A percentile compares a stretch with the other conserved stretches of the same genome.
phyloP scores from a whole-genome alignment of 2,113 vertebrate species.

The Pelecanoides urinatrix region DNA sequence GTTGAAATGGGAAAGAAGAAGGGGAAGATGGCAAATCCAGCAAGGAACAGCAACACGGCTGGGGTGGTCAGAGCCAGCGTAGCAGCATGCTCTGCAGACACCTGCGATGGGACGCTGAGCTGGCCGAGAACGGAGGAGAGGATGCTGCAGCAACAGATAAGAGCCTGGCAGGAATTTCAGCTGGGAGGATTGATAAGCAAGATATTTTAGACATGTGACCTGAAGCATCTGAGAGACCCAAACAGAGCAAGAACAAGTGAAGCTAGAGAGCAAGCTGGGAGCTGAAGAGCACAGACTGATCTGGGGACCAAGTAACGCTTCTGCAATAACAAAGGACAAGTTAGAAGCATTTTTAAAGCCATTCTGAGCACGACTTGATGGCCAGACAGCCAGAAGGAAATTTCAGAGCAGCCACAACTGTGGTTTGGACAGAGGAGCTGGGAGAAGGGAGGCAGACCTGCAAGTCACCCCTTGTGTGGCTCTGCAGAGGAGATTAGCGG shows the following conservation, averaged over 20 bases:
- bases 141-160: neutral
- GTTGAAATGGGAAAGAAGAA: neutral
- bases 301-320: rapidly evolving
- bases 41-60: neutral
- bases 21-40: neutral
- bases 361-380: neutral
- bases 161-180: neutral
- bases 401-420: neutral
- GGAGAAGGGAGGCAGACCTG: neutral
- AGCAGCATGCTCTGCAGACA: neutral
- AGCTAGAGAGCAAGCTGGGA: neutral
- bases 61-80: rapidly evolving
- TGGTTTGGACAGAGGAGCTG: neutral
- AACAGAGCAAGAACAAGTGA: neutral
- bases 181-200: neutral
- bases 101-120: rapidly evolving
- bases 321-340: neutral
- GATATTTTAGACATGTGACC: neutral
- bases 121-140: neutral
- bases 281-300: neutral
- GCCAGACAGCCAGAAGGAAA: neutral
- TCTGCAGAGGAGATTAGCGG: neutral
- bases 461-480: neutral
- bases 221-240: neutral
- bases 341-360: neutral